These are phyloP conservation scores for Platycheirus rosarum DNA, from an alignment of 2,888 invertebrate genomes.

Conservation along the genomic window DNA sequence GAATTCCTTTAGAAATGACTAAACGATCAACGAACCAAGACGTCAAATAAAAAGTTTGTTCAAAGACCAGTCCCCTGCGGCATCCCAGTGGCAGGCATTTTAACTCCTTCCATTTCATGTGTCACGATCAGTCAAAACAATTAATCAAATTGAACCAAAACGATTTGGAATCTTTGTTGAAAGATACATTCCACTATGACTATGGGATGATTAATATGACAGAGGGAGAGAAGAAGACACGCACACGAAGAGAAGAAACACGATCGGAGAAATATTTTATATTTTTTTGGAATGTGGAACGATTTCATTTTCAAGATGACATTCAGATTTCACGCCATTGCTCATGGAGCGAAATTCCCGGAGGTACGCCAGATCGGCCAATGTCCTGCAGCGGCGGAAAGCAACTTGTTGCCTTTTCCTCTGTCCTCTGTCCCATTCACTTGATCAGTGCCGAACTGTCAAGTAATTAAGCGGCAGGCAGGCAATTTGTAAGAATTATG, in stretches of 20 bases:
- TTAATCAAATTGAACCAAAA: constrained; percentile 65
- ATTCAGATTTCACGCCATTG: constrained; percentile 59
- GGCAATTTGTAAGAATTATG: constrained; percentile 71
- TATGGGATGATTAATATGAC: constrained; percentile 57
- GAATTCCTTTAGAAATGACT: constrained; percentile 21
- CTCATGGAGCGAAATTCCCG: constrained; percentile 12
- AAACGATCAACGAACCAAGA: constrained; percentile 47
- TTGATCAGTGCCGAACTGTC: constrained; percentile 36
- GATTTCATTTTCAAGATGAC: constrained; percentile 45
- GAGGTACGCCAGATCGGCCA: constrained; percentile 45
- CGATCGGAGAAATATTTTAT: constrained; percentile 13
- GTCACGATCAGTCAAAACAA: constrained; percentile 46
- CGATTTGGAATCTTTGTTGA: constrained; percentile 66
- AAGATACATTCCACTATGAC: constrained; percentile 63
- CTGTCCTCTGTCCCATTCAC: constrained; percentile 5
- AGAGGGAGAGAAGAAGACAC: constrained; percentile 9
- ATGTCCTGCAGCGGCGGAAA: constrained; percentile 32
- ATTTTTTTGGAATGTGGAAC: constrained; percentile 58
- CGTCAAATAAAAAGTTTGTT: constrained; percentile 10
- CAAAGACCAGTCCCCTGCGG: constrained; percentile 37
- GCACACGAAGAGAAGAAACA: background rate
- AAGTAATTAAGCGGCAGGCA: constrained; percentile 67
- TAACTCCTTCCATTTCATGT: constrained; percentile 21
- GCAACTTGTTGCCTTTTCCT: constrained; percentile 49
- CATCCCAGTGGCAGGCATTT: constrained; percentile 48